Evolutionary conservation across 2,888 invertebrate species (phyloP), one percentile per base, ranked within the genome.

Genomic region (Scaptomyza tumidula): DNA sequence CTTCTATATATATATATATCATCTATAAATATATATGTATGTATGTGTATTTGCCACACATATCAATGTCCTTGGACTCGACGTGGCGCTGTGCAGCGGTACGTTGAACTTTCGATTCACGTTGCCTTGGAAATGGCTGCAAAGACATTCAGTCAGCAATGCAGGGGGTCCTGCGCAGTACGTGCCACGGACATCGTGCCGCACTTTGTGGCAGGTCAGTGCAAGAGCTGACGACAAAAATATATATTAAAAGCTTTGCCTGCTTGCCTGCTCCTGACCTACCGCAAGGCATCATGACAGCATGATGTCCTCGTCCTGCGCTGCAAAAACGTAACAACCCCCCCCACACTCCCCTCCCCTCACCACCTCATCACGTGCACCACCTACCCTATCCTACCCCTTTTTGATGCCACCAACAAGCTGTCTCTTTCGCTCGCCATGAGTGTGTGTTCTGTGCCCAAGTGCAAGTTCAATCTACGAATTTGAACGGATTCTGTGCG

Each of bases 401-500:
- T 14, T 24, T 33, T 37, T 43, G 50, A 9, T 31, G 27, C 19
- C 24, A 45, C 2, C 27, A 37, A n/a, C 6, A 37, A 14, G 39
- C 41, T 41, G 41, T 41, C 41, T 41, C 41, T 16, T 41, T 41
- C 41, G 0, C 19, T 19, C 16, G 16, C 41, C 41, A 5, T 71
- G 53, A 29, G 74, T 76, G 70, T 76, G 70, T 71, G 66, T 81
- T 79, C 68, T 71, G 77, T 69, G 85, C 77, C 84, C 90, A 90
- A 90, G 90, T 90, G 90, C 90, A 90, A 90, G 90, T 90, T 90
- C 90, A 90, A 90, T 86, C 88, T 83, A 75, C 78, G 78, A 86
- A 85, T 80, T 86, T 82, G 73, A 75, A 88, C 73, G 89, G 88
- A 82, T 90, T 85, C 89, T 86, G 83, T 77, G 68, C 78, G 67